Conservation (phyloP, 1,140 invertebrate genomes). For the Melanaphis sacchari region DNA sequence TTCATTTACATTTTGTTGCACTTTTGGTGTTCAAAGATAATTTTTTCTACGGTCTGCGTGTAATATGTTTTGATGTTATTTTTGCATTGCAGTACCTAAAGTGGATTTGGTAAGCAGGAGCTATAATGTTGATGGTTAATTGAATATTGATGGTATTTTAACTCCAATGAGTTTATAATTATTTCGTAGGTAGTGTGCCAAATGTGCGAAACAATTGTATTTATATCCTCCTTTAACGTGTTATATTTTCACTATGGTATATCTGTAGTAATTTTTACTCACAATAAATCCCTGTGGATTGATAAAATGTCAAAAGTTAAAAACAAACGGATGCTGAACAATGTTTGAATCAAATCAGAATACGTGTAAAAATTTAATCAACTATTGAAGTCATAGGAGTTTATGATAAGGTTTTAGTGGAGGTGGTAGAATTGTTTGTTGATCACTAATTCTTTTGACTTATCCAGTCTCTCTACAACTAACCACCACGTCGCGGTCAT, state of each 20-base stretch:
- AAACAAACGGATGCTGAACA: neutral
- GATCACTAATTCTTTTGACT: neutral
- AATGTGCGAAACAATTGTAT: neutral
- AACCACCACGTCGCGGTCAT: neutral
- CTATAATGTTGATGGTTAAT: neutral
- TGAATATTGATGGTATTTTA: neutral
- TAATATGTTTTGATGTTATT: neutral
- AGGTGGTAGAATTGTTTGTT: neutral
- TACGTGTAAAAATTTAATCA: neutral
- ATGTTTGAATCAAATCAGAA: neutral
- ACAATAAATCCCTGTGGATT: neutral
- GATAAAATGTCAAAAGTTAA: neutral
- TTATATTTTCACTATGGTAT: neutral
- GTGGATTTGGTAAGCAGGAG: neutral
- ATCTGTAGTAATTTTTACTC: neutral
- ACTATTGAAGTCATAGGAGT: neutral
- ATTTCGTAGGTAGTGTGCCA: conserved; percentile 1
- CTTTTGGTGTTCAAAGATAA: neutral
- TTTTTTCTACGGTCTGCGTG: neutral
- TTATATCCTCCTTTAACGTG: neutral
- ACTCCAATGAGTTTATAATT: conserved; percentile 1
- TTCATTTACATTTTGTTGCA: neutral
- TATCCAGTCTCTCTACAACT: neutral
- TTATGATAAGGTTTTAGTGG: neutral
- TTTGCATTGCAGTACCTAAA: neutral